Conservation (phyloP, 2,888 invertebrate species). For the Neoascia interrupta region DNA sequence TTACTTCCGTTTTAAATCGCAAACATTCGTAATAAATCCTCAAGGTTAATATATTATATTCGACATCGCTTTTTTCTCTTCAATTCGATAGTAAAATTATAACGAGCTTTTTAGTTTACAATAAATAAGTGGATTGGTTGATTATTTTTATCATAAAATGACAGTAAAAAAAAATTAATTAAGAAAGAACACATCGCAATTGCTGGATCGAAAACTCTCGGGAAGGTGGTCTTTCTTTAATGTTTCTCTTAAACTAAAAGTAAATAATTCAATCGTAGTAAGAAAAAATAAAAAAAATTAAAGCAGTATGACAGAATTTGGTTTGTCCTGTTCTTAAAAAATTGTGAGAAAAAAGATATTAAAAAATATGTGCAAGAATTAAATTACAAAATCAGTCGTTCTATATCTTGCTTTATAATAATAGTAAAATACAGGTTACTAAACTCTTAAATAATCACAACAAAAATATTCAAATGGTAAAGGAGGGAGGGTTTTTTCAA, state of each 20-base stretch:
- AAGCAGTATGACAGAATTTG: not conserved
- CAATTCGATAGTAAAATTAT: conserved; percentile 57
- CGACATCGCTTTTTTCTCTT: not conserved
- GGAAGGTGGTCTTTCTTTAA: conserved; percentile 19
- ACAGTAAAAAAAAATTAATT: conserved; percentile 8
- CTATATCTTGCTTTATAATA: conserved; percentile 37
- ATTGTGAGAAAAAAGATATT: conserved; percentile 2
- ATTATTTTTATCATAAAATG: conserved; percentile 45
- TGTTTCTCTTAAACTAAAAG: conserved; percentile 32
- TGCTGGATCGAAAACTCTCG: not conserved
- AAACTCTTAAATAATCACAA: conserved; percentile 63
- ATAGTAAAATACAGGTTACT: conserved; percentile 30
- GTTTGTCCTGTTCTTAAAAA: conserved; percentile 36
- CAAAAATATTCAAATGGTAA: conserved; percentile 51
- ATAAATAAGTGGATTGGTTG: conserved; percentile 63
- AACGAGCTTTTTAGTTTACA: conserved; percentile 56
- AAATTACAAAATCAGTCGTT: conserved; percentile 66
- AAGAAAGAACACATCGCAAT: conserved; percentile 29
- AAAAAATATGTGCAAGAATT: conserved; percentile 48
- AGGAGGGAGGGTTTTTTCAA: conserved; percentile 4
- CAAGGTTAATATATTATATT: no score
- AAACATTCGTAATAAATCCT: no score
- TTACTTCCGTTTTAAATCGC: not conserved
- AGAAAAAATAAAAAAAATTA: conserved; percentile 25
- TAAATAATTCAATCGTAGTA: conserved; percentile 22